Base-by-base conservation (phyloP, 2,113 vertebrate species). In the Paralichthys olivaceus region DNA sequence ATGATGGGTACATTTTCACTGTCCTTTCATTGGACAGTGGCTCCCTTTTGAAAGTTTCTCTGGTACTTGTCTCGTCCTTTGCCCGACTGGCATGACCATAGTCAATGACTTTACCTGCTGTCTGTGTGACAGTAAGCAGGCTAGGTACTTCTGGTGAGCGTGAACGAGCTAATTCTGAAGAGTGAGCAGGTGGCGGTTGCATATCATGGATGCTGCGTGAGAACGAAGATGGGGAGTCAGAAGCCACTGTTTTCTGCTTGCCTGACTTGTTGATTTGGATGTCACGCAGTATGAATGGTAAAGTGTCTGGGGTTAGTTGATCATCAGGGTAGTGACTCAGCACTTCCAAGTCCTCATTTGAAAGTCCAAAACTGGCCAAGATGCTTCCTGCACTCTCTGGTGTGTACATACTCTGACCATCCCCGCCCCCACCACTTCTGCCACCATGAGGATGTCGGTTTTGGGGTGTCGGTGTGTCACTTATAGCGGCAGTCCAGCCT, bases 281-380 rank as follows among this genome's bases (percentile, higher is more conserved):
- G 81, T 97, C 96, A 28, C 96, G 91, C 55, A 98, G 90, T 81
- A 98, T 97, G 25, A 96, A 92, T 0, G 97, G 97, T 94, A 98
- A 94, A 82, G 97, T 97, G 75, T 96, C 96, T 1, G 97, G 97
- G 0, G 97, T 98, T 54, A 98, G 80, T 84, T 98, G 96, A 59
- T 98, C 96, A 22, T 98, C 97, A 1, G 97, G 97, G 79, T 97
- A 98, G 59, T 96, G 96, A 85, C 97, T 98, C 51, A 98, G 93
- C 57, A 97, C 95, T 79, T 98, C 96, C 28, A 98, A 81, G 62
- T 98, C 97, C 83, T 97, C 96, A 8, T 97, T 97, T 63, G 97
- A 97, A 77, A 98, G 92, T 77, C 97, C 97, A 59, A 98, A 98
- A 77, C 96, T 97, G 34, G 96, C 96, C 83, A 98, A 90, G 77